phyloP scores from a whole-genome alignment of 2,113 vertebrate species.

The Herpetotheres cachinnans region DNA sequence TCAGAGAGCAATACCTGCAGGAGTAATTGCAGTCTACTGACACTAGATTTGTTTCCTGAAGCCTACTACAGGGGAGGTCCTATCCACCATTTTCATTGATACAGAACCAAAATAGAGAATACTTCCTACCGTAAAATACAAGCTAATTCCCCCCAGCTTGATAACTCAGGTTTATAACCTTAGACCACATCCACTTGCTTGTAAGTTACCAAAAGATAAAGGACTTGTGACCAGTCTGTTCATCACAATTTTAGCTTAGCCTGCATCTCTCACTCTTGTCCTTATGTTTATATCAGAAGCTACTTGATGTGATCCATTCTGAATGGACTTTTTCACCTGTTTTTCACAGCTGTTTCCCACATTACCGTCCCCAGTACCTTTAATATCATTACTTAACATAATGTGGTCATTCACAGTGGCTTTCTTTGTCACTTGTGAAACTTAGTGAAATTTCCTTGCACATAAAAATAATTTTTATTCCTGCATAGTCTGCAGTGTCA shows the following conservation, averaged over 20 bases:
- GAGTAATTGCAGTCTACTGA: neutral
- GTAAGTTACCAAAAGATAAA: neutral
- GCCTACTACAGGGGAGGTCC: rapidly evolving
- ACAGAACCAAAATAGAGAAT: neutral
- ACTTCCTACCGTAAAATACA: neutral
- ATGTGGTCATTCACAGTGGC: neutral
- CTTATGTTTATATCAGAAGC: neutral
- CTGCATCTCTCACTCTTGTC: neutral
- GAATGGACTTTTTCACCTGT: neutral
- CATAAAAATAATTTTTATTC: neutral
- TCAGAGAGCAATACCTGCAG: neutral
- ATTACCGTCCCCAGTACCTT: neutral
- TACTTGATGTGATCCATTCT: neutral
- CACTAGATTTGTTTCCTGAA: neutral
- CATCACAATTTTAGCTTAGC: neutral
- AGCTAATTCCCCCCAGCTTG: neutral
- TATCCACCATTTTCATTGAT: neutral
- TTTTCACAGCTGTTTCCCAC: neutral
- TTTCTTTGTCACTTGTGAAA: neutral
- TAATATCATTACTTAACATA: neutral
- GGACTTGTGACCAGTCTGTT: neutral
- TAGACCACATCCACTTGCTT: neutral
- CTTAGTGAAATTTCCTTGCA: neutral
- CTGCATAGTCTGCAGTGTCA: neutral
- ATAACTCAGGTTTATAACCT: neutral